Base-by-base conservation (phyloP, 2,888 invertebrate genomes). In the Nephrotoma guestfalica region DNA sequence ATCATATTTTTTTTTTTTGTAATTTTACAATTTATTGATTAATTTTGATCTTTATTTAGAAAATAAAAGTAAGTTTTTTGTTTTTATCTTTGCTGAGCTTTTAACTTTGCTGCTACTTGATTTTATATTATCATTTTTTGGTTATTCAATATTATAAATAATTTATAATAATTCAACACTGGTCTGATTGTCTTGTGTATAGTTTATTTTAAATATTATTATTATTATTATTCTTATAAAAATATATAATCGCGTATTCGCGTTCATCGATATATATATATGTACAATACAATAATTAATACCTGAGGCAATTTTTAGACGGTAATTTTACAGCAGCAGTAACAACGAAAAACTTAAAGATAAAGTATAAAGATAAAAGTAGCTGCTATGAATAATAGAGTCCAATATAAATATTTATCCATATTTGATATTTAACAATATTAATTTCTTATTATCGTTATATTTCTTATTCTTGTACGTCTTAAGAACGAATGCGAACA, bases 281-380 rank as follows among this genome's bases (percentile, higher is more conserved):
- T 47, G 5, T 41, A 86, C 86, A 47, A 30, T 41, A 86, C 51
- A 86, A 86, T 86, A 86, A 86, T 86, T 86, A 86, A 86, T 86
- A 86, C 86, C 86, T 86, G 86, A 86, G 86, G 86, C 86, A 51
- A n/a, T 57, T 71, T 41, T 86, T 57, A 86, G 86, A 86, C 86
- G 18, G 86, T 86, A 86, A 86, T 86, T 86, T 86, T 57, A 86
- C 51, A 86, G 86, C 51, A 86, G 51, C 42, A 85, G 18, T 30
- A 41, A 85, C 43, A 85, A 85, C 84, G 84, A 41, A 84, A n/a
- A 41, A 41, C n/a, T 84, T 15, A 84, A 84, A 41, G 84, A 84
- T 84, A 84, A 84, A 41, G 42, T 41, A 84, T 84, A 84, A n/a
- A 84, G 41, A 84, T 41, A 84, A 84, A 84, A 84, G 42, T 84